phyloP scores from a whole-genome alignment of 2,113 vertebrate genomes.

The Xenopus borealis region DNA sequence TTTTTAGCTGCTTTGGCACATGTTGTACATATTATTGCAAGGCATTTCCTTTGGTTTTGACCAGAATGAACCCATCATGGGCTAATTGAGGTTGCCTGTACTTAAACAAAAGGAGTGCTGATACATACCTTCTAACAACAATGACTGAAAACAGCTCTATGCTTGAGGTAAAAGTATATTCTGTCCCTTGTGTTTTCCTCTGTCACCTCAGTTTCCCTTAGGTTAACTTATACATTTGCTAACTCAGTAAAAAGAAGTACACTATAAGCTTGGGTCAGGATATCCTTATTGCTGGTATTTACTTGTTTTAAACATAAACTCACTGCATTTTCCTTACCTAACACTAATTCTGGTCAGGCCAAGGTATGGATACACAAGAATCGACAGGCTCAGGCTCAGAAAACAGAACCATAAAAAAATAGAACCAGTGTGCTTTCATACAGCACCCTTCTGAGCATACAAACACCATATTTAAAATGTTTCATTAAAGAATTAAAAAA shows the following conservation, averaged over 20 bases:
- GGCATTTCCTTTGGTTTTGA: neutral
- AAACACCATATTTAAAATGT: too few relatives aligned
- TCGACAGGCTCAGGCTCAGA: too few relatives aligned
- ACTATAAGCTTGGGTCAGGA: neutral
- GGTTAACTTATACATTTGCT: neutral
- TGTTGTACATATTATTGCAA: neutral
- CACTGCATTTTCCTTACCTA: neutral
- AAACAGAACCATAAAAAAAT: too few relatives aligned
- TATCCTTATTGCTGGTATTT: neutral
- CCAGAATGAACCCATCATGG: constrained; percentile 1
- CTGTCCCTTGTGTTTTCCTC: neutral
- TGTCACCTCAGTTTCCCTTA: neutral
- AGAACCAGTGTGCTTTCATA: too few relatives aligned
- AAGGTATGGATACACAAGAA: too few relatives aligned
- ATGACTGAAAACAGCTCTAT: neutral
- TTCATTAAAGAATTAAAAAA: too few relatives aligned
- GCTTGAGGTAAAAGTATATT: neutral
- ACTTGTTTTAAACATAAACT: neutral
- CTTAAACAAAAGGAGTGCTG: neutral
- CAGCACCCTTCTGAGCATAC: too few relatives aligned
- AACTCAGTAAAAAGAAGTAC: neutral
- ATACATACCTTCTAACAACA: neutral
- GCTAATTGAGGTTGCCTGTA: neutral
- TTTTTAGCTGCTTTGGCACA: neutral
- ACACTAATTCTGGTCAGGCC: neutral